phyloP scores from a whole-genome alignment of 2,888 invertebrate species.

The Diarsia mendica region DNA sequence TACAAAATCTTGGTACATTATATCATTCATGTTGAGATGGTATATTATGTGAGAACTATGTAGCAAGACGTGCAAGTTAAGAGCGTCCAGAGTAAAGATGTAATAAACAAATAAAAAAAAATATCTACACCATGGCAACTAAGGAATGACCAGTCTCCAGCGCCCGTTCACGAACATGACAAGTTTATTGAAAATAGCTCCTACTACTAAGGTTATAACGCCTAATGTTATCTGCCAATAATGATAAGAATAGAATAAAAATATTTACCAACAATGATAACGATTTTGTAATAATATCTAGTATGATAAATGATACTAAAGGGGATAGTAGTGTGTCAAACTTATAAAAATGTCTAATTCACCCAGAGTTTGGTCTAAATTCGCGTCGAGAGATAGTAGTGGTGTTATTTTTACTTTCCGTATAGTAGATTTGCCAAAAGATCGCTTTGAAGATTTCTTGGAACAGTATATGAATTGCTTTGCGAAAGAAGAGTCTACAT shows the following conservation, averaged over 20 bases:
- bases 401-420: constrained; percentile 55
- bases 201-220: not conserved
- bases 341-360: constrained; percentile 17
- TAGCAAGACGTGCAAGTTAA: too few relatives aligned
- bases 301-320: not conserved
- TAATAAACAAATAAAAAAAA: too few relatives aligned
- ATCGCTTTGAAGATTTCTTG: constrained; percentile 51
- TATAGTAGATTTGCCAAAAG: constrained; percentile 61
- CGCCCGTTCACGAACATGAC: too few relatives aligned
- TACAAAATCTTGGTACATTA: too few relatives aligned
- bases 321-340: not conserved
- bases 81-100: too few relatives aligned
- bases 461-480: constrained; percentile 59
- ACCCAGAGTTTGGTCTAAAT: constrained; percentile 49
- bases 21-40: too few relatives aligned
- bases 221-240: not conserved
- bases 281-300: constrained; percentile 8
- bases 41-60: too few relatives aligned
- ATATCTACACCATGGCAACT: too few relatives aligned
- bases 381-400: constrained; percentile 34
- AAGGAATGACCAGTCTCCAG: too few relatives aligned
- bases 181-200: not conserved
- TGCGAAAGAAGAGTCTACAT: constrained; percentile 57
- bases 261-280: not conserved
- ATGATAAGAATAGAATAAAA: not conserved